Base-by-base conservation (phyloP, 2,888 invertebrate species). In the Plemyria rubiginata region DNA sequence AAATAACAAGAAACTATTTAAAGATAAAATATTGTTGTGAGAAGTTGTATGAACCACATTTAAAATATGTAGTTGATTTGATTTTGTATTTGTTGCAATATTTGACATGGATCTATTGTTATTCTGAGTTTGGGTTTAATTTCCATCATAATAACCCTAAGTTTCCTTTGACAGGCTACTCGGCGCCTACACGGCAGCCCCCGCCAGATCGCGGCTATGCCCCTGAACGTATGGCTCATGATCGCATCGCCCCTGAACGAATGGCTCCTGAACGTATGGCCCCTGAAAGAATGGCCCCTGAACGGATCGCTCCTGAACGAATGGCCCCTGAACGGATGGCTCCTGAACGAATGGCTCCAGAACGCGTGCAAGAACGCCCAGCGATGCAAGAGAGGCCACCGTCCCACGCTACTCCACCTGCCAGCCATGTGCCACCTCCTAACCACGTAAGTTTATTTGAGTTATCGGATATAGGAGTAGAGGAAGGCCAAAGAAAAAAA, bases 391-490 rank as follows among this genome's bases (percentile, higher is more conserved):
- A 62, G 29, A 56, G 61, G 29, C 61, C 51, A 16, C 58, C 46
- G 13, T 46, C 29, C 9, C 60, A 54, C 32, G 22, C 65, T 29
- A 68, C 52, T 51, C 45, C 56, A 56, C 57, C 68, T 46, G 54
- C 50, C 4, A 64, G 57, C 16, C 56, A 55, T 13, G 64, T 41
- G 28, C 58, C 62, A 48, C 53, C 55, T 38, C 56, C 56, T 11
- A 64, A 62, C 16, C 53, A 55, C 13, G 64, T 64, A 57, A 59
- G 61, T n/a, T n/a, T n/a, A n/a, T n/a, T n/a, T n/a, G n/a, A n/a
- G n/a, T n/a, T n/a, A n/a, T n/a, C n/a, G n/a, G n/a, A n/a, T n/a
- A n/a, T n/a, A n/a, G n/a, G n/a, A n/a, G n/a, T n/a, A n/a, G n/a
- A n/a, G n/a, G n/a, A n/a, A n/a, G n/a, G n/a, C n/a, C n/a, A n/a